Base-by-base conservation (phyloP, 1,140 invertebrate genomes). In the Meloidogyne exigua region DNA sequence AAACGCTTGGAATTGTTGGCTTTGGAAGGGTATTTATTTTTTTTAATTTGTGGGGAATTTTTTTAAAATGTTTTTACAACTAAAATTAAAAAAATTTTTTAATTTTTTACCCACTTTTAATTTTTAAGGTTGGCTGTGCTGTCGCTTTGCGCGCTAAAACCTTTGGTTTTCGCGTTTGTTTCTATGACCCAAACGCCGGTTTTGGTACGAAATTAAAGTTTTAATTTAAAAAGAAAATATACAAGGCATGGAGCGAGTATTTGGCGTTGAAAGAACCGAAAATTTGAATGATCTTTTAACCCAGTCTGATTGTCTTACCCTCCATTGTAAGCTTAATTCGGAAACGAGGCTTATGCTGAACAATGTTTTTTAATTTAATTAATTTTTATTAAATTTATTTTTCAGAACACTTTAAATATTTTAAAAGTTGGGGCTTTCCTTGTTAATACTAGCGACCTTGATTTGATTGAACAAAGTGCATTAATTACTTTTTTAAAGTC, bases 261-360 rank as follows among this genome's bases (percentile, higher is more conserved):
- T 98, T 79, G 95, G 95, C 68, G 91, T 98, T 78, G 96, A 94
- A 80, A 91, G 95, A 87, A 94, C 95, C 80, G 95, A 95, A 89
- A 95, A 94, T 82, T 89, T 97, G 18, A 91, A 94, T 91, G 95
- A 96, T 89, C 91, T 96, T 76, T 90, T 97, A 84, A 95, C 95
- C 90, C 94, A 95, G 89, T 95, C 93, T 87, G 95, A 98, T 89
- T 97, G 95, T 91, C 94, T 98, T 28, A 95, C 94, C 86, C 91
- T 98, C 83, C 95, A 98, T 88, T 98, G 95, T 91, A 95, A 93
- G 83, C 91, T 98, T 79, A 96, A 96, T 88, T 94, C 96, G 89
- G 94, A 96, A 90, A 98, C 96, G 90, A 94, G 96, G 89, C 94
- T 96, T 89, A 91, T 98, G 83, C 96, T 98, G 88, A 97, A 97